A percentile compares a stretch with the other conserved stretches of the same genome.
Conservation (phyloP, 2,888 invertebrate species). For the Saturnia pavonia region DNA sequence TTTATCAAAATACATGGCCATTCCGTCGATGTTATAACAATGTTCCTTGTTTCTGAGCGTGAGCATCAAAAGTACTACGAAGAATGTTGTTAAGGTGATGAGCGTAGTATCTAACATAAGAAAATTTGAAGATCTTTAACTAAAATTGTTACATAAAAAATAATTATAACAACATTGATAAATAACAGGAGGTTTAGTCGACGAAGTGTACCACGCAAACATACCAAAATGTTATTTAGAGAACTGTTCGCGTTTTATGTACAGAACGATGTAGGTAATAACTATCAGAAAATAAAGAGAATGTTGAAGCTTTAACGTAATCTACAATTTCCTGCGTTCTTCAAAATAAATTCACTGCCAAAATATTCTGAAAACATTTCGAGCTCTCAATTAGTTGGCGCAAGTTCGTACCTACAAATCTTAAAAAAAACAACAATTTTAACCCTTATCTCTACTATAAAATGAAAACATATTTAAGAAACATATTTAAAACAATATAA, state of each 20-base stretch:
- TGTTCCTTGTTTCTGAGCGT: neutral
- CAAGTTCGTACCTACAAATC: neutral
- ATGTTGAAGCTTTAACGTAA: neutral
- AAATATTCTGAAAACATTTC: conserved; percentile 2
- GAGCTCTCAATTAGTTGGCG: neutral
- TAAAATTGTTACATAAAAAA: neutral
- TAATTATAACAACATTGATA: neutral
- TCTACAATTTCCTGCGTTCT: conserved; percentile 4
- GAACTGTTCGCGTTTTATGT: neutral
- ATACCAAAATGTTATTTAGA: neutral
- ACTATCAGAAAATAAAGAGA: conserved; percentile 3
- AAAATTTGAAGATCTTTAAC: too few relatives aligned
- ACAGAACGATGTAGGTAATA: neutral
- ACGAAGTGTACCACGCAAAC: neutral
- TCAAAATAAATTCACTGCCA: neutral
- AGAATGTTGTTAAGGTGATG: too few relatives aligned
- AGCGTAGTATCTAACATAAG: too few relatives aligned
- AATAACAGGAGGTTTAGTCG: neutral
- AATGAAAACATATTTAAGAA: too few relatives aligned
- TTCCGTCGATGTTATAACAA: neutral
- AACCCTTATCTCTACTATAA: neutral
- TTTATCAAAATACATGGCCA: neutral
- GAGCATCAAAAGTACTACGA: too few relatives aligned
- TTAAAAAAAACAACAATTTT: too few relatives aligned
- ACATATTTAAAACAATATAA: too few relatives aligned